Conservation (phyloP, 2,888 invertebrate species). For the Xestia c-nigrum region DNA sequence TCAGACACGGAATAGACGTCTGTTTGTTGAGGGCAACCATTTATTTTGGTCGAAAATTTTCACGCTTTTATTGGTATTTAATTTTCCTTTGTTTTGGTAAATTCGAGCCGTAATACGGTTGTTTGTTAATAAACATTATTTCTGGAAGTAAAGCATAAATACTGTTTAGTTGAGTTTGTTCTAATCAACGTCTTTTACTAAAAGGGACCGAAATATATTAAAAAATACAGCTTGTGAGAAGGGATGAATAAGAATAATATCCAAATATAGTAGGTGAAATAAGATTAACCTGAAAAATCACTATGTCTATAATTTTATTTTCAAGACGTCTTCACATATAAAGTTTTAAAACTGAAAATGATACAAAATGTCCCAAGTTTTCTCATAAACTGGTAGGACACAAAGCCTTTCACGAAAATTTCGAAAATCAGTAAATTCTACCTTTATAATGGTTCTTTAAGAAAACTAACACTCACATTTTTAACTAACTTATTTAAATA, state of each 20-base stretch:
- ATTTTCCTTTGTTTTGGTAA: slow-evolving; percentile 1
- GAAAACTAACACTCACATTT: background rate
- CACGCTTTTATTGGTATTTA: background rate
- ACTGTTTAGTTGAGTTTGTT: background rate
- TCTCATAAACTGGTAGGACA: slow-evolving; percentile 29
- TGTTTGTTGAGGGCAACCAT: slow-evolving; percentile 12
- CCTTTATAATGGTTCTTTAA: background rate
- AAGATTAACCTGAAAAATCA: background rate
- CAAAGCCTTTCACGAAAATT: slow-evolving; percentile 23
- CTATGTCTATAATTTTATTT: background rate
- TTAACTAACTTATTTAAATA: slow-evolving; percentile 7
- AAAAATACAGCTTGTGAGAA: background rate
- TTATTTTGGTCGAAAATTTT: slow-evolving; percentile 19
- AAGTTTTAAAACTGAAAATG: slow-evolving; percentile 6
- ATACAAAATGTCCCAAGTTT: slow-evolving; percentile 45
- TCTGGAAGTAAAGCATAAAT: background rate
- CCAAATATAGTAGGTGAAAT: background rate
- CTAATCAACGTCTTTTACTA: background rate
- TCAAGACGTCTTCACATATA: background rate
- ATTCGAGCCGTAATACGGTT: background rate
- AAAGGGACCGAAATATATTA: background rate
- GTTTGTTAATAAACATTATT: background rate
- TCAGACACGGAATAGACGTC: slow-evolving; percentile 43
- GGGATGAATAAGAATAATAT: no score
- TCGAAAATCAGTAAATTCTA: slow-evolving; percentile 22